Conservation (phyloP, 1,140 invertebrate genomes). For the Euglossa dilemma region DNA sequence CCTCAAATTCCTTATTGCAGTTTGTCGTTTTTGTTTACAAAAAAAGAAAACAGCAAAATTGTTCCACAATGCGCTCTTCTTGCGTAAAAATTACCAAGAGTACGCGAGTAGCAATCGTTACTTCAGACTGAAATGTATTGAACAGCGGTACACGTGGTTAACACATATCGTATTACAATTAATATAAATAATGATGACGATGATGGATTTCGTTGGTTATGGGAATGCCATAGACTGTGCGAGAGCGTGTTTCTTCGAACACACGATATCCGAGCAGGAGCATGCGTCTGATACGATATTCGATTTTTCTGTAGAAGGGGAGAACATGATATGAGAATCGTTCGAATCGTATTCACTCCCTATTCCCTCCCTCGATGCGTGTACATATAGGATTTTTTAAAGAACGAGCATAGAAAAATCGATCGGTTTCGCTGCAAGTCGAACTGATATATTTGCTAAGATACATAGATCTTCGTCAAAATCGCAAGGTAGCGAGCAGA, state of each 20-base stretch:
- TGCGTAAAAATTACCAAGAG: not conserved
- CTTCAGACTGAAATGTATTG: not conserved
- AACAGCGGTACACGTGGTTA: not conserved
- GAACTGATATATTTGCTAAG: constrained; percentile 39
- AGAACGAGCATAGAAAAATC: constrained; percentile 1
- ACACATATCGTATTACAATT: constrained; percentile 48
- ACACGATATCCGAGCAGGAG: not conserved
- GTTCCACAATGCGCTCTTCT: not conserved
- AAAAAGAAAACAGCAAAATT: not conserved
- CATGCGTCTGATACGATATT: not conserved
- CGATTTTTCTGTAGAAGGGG: not conserved
- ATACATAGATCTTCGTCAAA: constrained; percentile 47
- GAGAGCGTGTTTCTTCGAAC: not conserved
- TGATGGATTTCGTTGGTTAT: constrained; percentile 26
- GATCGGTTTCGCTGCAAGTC: constrained; percentile 31
- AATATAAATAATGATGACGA: not conserved
- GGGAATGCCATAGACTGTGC: constrained; percentile 10
- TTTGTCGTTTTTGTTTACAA: not conserved
- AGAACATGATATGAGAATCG: not conserved
- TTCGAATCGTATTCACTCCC: not conserved
- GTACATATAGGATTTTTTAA: constrained; percentile 39
- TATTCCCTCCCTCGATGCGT: not conserved
- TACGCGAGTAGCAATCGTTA: not conserved
- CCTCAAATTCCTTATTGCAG: not conserved
- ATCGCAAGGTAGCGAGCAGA: constrained; percentile 40